Evolutionary conservation across 2,113 vertebrate species (phyloP), one percentile per base, ranked within the genome.

Genomic region (Cardinalis cardinalis): DNA sequence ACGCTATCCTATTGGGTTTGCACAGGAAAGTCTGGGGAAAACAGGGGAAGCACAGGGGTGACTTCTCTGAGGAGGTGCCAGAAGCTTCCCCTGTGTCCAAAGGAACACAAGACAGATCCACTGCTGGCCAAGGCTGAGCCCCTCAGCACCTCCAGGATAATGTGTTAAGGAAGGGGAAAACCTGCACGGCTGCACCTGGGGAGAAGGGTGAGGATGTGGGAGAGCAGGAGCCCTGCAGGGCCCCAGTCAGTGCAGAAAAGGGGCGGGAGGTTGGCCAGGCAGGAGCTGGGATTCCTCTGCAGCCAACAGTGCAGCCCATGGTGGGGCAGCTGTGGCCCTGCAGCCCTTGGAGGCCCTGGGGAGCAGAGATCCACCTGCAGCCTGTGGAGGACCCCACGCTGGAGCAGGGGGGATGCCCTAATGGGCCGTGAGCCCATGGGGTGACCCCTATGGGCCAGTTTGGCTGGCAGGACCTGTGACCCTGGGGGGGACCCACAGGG

Each of bases 1-100:
- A 29, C 0, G 0, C 53, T 7, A 19, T 46, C 2, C 0, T 38
- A 25, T 13, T n/a, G 53, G 41, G 48, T 43, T 36, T 55, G 40
- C 1, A 1, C 8, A 41, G 60, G 16, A 49, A 49, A 17, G 18
- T 55, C 29, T 73, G 36, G 28, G 48, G 32, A 79, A 6, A 79
- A 6, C 31, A 34, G 53, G 41, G 40, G 7, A 29, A 23, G 2
- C 38, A n/a, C 31, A n/a, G 48, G 34, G 34, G 12, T 18, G 23
- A 18, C 21, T 55, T 16, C 52, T 60, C 31, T 48, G 34, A 60
- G 46, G 29, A 48, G 13, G 16, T 43, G 26, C 48, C 74, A 66
- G 53, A 36, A 85, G 26, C 26, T 61, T 61, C 19, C 66, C 9
- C 21, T 12, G 5, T 9, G 26, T 29, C 18, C 23, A 14, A 43